A percentile compares a stretch with the other conserved stretches of the same genome.
Evolutionary conservation across 2,888 invertebrate genomes (phyloP).

Genomic region (Lithodes maja): DNA sequence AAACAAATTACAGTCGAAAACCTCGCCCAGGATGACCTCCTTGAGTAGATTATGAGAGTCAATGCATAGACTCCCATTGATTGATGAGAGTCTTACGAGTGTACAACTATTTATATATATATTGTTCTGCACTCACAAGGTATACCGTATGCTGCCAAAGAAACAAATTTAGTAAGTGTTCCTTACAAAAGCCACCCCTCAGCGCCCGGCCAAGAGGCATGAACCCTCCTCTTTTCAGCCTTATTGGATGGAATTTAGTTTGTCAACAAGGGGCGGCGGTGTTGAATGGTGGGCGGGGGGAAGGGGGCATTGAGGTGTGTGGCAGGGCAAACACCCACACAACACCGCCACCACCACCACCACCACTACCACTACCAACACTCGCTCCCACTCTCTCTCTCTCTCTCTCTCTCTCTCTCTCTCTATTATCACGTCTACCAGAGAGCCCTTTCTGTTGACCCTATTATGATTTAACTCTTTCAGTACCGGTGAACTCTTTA

Average conservation of each 20-base stretch:
- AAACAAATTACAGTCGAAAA: no score
- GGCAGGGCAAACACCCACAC: constrained; percentile 3
- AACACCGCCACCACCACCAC: not conserved
- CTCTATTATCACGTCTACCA: not conserved
- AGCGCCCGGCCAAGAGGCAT: not conserved
- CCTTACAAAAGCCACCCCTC: not conserved
- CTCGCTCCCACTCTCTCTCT: constrained; percentile 14
- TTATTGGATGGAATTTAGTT: constrained; percentile 37
- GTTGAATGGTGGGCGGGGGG: constrained; percentile 15
- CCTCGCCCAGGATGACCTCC: no score
- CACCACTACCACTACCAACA: not conserved
- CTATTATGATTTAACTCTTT: no score
- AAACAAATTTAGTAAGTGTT: not conserved
- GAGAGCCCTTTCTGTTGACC: no score
- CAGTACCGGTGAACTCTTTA: no score
- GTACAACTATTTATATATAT: no score
- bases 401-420: constrained; percentile 25
- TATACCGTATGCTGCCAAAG: no score
- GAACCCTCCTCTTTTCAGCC: constrained; percentile 20
- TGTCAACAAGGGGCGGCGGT: constrained; percentile 16
- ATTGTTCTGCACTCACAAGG: no score
- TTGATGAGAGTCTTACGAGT: no score
- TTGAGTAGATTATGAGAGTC: no score
- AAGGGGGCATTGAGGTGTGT: not conserved
- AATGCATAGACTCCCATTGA: no score